phyloP scores from a whole-genome alignment of 2,888 invertebrate genomes.

The Drosophila ezoana region DNA sequence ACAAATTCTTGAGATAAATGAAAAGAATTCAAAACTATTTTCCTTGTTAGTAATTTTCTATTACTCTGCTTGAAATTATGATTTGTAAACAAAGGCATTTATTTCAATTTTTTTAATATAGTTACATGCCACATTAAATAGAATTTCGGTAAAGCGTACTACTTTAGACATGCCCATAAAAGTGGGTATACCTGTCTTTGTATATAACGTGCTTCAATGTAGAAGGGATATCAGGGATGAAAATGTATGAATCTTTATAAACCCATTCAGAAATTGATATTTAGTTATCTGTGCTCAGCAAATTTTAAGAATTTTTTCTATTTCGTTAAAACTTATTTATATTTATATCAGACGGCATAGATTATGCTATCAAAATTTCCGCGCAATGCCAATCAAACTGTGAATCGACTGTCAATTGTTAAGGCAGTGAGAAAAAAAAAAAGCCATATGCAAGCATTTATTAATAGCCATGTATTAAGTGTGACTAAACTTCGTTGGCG shows the following conservation, averaged over 20 bases:
- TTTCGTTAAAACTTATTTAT: too few relatives aligned
- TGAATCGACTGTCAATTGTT: slow-evolving; percentile 7
- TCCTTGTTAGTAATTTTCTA: neutral
- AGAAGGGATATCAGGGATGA: neutral
- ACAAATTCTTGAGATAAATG: slow-evolving; percentile 3
- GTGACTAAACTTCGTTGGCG: slow-evolving; percentile 5
- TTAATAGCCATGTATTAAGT: slow-evolving; percentile 8
- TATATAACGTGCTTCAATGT: neutral
- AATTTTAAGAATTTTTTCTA: too few relatives aligned
- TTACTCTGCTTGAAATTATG: neutral
- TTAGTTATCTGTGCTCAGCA: too few relatives aligned
- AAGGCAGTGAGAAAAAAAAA: neutral
- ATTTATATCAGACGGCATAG: neutral
- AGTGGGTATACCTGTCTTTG: neutral
- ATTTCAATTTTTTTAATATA: neutral
- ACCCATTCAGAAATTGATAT: neutral
- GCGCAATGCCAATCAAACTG: neutral
- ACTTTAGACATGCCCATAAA: too few relatives aligned
- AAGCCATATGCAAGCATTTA: neutral
- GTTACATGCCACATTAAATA: neutral
- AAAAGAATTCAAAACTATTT: neutral
- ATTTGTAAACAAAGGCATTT: neutral
- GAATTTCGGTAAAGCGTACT: neutral
- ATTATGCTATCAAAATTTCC: slow-evolving; percentile 9
- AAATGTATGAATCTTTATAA: neutral